phyloP scores from a whole-genome alignment of 2,113 vertebrate genomes.

The Trogon surrucura region DNA sequence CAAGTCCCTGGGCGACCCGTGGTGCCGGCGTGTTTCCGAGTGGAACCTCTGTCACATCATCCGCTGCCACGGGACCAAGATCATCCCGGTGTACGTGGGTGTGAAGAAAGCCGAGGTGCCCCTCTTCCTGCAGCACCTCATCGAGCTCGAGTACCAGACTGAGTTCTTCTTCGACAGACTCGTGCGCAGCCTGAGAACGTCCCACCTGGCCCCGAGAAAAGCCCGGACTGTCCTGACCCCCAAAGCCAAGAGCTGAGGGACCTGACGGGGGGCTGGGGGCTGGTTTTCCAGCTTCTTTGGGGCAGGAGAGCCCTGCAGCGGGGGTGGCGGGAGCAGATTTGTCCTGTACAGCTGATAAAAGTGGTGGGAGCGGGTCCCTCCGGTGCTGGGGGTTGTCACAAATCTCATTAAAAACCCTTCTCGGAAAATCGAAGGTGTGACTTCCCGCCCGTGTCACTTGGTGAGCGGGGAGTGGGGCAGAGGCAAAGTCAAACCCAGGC shows the following conservation, averaged over 20 bases:
- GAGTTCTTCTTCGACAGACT: slow-evolving; percentile 45
- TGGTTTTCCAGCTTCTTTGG: neutral
- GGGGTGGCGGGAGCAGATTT: neutral
- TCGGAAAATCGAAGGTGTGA: rapidly evolving
- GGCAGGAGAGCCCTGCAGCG: rapidly evolving
- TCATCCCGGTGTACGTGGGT: slow-evolving; percentile 55
- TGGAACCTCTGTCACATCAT: slow-evolving; percentile 25
- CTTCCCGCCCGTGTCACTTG: neutral
- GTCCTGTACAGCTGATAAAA: neutral
- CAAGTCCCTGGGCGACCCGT: neutral
- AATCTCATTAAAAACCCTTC: neutral
- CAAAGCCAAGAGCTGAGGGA: neutral
- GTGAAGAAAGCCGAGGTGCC: slow-evolving; percentile 21
- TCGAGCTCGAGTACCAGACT: neutral
- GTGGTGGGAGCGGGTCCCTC: neutral
- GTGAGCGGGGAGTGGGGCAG: neutral
- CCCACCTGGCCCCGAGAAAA: rapidly evolving
- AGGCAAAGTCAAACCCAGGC: too few species aligned
- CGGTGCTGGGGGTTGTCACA: rapidly evolving
- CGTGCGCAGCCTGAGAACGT: neutral
- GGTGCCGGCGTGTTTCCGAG: slow-evolving; percentile 52
- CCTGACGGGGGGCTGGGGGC: rapidly evolving
- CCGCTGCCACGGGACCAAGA: neutral
- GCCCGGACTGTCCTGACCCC: neutral
- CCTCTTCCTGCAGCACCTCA: slow-evolving; percentile 9